These are phyloP conservation scores for Hemicordylus capensis DNA, from an alignment of 2,113 vertebrate genomes.

Conservation along the genomic window DNA sequence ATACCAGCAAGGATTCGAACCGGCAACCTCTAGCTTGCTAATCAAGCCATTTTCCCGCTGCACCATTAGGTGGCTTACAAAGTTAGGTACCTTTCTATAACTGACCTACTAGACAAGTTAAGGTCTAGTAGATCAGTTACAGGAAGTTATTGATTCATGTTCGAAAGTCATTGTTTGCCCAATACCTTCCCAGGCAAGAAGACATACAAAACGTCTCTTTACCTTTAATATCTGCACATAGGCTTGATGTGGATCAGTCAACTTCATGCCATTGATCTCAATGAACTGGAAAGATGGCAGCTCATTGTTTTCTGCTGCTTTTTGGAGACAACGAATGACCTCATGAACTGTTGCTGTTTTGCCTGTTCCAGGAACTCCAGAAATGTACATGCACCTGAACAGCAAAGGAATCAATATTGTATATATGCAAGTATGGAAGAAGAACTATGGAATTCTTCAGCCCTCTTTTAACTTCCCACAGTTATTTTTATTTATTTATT, in stretches of 20 bases:
- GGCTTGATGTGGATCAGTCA: slow-evolving; percentile 96
- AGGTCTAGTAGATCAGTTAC: background rate
- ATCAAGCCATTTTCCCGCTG: too few relatives aligned
- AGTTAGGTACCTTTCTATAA: too few relatives aligned
- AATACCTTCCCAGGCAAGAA: background rate
- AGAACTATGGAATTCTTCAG: background rate
- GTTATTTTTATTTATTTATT: too few relatives aligned
- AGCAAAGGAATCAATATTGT: slow-evolving; percentile 11
- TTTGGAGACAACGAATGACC: slow-evolving; percentile 86
- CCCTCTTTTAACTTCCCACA: background rate
- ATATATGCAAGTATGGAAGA: background rate
- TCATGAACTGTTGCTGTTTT: slow-evolving; percentile 96
- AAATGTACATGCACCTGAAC: slow-evolving; percentile 95
- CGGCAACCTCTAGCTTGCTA: too few relatives aligned
- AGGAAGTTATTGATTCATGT: slow-evolving; percentile 11
- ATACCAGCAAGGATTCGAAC: too few relatives aligned
- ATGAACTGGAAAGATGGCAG: slow-evolving; percentile 85
- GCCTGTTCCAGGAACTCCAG: slow-evolving; percentile 95
- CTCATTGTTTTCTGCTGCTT: slow-evolving; percentile 80
- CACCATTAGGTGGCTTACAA: too few relatives aligned
- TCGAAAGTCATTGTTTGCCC: background rate
- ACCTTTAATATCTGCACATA: slow-evolving; percentile 96
- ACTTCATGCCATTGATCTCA: slow-evolving; percentile 98
- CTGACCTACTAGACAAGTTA: too few relatives aligned
- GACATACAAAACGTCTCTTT: background rate